phyloP scores from a whole-genome alignment of 2,113 vertebrate genomes.

The Todiramphus saurophagus region DNA sequence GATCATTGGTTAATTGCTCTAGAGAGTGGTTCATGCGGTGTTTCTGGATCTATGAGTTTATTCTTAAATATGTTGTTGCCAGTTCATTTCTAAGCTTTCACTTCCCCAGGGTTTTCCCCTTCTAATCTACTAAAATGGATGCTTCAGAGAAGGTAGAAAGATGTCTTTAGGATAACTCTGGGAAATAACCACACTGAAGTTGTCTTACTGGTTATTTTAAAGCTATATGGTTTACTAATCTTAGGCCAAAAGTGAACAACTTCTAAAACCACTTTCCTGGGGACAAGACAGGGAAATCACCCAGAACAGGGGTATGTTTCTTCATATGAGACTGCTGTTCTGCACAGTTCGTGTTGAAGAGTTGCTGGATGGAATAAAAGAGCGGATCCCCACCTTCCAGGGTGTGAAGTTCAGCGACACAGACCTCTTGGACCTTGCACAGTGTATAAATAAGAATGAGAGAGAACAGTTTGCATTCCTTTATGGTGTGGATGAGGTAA shows the following conservation, averaged over 20 bases:
- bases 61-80: neutral
- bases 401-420: slow-evolving; percentile 89
- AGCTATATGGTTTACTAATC: neutral
- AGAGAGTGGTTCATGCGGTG: neutral
- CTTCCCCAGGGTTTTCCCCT: neutral
- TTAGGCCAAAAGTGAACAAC: neutral
- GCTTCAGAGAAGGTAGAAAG: neutral
- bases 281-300: neutral
- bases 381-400: slow-evolving; percentile 86
- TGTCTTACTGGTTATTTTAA: neutral
- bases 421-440: slow-evolving; percentile 91
- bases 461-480: slow-evolving; percentile 77
- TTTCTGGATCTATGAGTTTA: neutral
- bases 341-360: slow-evolving; percentile 82
- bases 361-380: slow-evolving; percentile 83
- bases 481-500: slow-evolving; percentile 93
- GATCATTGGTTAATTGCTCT: neutral
- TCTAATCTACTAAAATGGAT: neutral
- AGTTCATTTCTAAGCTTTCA: neutral
- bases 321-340: neutral
- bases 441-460: slow-evolving; percentile 77
- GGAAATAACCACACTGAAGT: neutral
- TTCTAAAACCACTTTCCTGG: neutral
- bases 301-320: neutral
- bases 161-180: neutral